These are phyloP conservation scores for Apocrypta bakeri DNA, from an alignment of 1,140 invertebrate species.

Conservation along the genomic window DNA sequence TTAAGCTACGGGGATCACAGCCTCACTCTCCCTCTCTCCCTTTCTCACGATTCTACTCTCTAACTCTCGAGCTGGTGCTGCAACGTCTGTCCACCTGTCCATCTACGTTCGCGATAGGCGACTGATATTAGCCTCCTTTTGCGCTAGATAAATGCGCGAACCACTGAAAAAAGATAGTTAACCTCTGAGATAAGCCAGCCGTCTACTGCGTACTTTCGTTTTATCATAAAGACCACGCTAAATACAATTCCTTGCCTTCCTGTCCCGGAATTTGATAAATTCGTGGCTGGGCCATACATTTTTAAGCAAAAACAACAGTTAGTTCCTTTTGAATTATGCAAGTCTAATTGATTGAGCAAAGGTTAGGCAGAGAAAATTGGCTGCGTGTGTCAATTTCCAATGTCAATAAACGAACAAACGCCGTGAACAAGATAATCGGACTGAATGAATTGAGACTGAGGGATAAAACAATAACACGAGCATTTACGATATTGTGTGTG, in stretches of 20 bases:
- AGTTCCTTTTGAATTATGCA: no score
- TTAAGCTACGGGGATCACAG: slow-evolving; percentile 64
- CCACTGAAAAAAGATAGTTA: no score
- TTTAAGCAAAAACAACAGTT: no score
- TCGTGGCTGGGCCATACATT: no score
- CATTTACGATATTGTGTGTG: slow-evolving; percentile 41
- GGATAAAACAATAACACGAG: slow-evolving; percentile 41
- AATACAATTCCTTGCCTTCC: no score
- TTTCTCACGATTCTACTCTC: slow-evolving; percentile 40
- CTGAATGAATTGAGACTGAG: slow-evolving; percentile 33
- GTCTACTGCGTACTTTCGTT: no score
- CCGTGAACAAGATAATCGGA: slow-evolving; percentile 40
- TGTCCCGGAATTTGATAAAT: no score
- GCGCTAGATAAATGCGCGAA: slow-evolving; percentile 22
- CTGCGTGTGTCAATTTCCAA: slow-evolving; percentile 10
- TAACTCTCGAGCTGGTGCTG: slow-evolving; percentile 40
- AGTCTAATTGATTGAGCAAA: no score
- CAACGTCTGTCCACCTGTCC: slow-evolving; percentile 62
- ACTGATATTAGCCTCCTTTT: slow-evolving; percentile 44
- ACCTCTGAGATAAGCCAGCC: no score
- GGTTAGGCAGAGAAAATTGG: no score
- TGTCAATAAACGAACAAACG: slow-evolving; percentile 40
- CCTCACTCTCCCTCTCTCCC: slow-evolving; percentile 46
- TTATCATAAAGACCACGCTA: no score
- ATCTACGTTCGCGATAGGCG: slow-evolving; percentile 55